A percentile compares a stretch with the other conserved stretches of the same genome.
phyloP scores from a whole-genome alignment of 2,888 invertebrate species.

The Calliopum simillimum region DNA sequence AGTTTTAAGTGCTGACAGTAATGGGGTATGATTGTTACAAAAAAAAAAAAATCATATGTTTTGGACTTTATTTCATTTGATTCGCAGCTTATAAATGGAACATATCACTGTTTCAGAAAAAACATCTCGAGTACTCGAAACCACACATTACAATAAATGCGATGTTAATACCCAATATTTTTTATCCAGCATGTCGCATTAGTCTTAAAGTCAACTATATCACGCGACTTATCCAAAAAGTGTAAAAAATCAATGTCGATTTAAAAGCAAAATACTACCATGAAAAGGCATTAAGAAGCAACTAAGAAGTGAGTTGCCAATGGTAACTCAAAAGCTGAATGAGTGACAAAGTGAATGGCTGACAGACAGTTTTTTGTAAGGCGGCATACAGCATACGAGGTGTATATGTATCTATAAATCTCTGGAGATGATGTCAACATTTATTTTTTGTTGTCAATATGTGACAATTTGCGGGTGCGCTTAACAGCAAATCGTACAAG shows the following conservation, averaged over 20 bases:
- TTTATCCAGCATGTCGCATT: too few species aligned
- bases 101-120: neutral
- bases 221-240: too few species aligned
- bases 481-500: neutral
- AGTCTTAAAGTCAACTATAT: too few species aligned
- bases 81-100: too few species aligned
- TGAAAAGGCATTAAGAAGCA: too few species aligned
- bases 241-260: neutral
- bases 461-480: conserved; percentile 23
- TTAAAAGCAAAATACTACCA: neutral
- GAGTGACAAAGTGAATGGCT: conserved; percentile 9
- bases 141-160: neutral
- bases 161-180: neutral
- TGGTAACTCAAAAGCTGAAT: conserved; percentile 16
- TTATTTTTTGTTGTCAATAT: conserved; percentile 20
- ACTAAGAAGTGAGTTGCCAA: too few species aligned
- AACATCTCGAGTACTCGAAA: neutral
- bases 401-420: conserved; percentile 29
- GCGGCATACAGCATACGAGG: too few species aligned
- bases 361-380: neutral
- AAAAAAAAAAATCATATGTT: neutral
- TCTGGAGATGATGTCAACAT: conserved; percentile 35
- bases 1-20: neutral
- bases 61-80: neutral
- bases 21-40: neutral